A percentile compares a stretch with the other conserved stretches of the same genome.
Evolutionary conservation across 2,888 invertebrate genomes (phyloP).

Genomic region (Psylliodes chrysocephalus): DNA sequence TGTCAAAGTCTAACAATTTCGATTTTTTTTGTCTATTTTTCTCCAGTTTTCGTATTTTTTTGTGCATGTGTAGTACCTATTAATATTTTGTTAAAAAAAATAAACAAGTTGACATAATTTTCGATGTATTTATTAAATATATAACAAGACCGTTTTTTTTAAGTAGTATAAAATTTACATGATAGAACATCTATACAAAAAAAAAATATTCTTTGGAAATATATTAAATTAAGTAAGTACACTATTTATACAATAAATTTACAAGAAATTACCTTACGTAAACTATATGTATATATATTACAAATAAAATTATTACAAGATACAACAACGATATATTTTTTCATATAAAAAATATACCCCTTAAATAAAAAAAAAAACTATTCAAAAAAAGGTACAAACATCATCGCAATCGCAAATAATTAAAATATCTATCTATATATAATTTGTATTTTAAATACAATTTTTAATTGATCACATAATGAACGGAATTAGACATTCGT

Average conservation of each 20-base stretch:
- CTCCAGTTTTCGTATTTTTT: too few relatives aligned
- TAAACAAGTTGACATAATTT: conserved; percentile 1
- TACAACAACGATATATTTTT: conserved; percentile 62
- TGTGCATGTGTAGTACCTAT: not conserved
- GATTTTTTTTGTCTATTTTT: too few relatives aligned
- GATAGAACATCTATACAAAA: conserved; percentile 57
- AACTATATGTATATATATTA: conserved; percentile 58
- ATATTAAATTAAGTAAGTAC: conserved; percentile 62
- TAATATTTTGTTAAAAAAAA: not conserved
- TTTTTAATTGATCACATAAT: conserved; percentile 61
- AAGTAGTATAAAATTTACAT: conserved; percentile 64
- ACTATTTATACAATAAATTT: conserved; percentile 61
- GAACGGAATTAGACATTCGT: conserved; percentile 61
- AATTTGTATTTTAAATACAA: conserved; percentile 60
- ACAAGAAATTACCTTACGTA: conserved; percentile 56
- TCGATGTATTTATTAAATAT: conserved; percentile 62
- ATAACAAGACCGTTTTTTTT: conserved; percentile 60
- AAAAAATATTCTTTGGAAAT: conserved; percentile 63
- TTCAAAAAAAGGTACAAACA: conserved; percentile 59
- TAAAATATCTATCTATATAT: conserved; percentile 57
- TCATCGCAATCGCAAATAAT: conserved; percentile 58
- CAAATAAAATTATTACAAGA: conserved; percentile 61
- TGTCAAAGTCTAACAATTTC: too few relatives aligned
- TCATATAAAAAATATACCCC: conserved; percentile 59
- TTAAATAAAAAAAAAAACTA: conserved; percentile 52